Base-by-base conservation (phyloP, 2,797 vertebrate species). In the Lithobates pipiens region DNA sequence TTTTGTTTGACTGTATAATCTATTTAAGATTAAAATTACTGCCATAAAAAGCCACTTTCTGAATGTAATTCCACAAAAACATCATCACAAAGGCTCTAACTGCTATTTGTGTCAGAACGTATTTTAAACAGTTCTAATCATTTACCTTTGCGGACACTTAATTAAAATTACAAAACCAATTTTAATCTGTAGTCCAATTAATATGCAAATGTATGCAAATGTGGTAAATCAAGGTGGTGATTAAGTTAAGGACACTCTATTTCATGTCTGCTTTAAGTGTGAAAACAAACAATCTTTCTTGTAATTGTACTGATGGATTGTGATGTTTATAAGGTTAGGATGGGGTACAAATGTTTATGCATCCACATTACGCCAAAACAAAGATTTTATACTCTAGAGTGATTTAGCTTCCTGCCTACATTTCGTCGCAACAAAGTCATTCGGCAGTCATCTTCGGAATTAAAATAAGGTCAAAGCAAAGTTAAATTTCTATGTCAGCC, bases 81-180 rank as follows among this genome's bases (percentile, higher is more conserved):
- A 96, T 94, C 94, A 94, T 94, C 95, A 96, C 95, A 95, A 96
- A 96, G 96, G 95, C 94, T 95, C 95, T 96, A 95, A 94, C 95
- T 96, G 96, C 97, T 96, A 96, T 97, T 97, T 97, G 97, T 99
- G 97, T 98, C 97, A 98, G 97, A 96, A 97, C 97, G 96, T 98
- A 98, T 99, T 99, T 99, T 98, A 98, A 98, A 98, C 97, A 96
- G 96, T 96, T 97, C 97, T 99, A 99, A 99, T 99, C 98, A 97
- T 98, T 98, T 98, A 99, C 97, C 98, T 99, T 99, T 99, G 98
- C 99, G 97, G 97, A 99, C 98, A 98, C 97, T 99, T 99, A 99
- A 99, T 99, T 99, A 99, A 99, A 99, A 99, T 99, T 99, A 99
- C 97, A 98, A 98, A 99, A 98, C 96, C 97, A 98, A 97, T 97